These are phyloP conservation scores for Spisula subtruncata DNA, from an alignment of 2,888 invertebrate genomes.

Conservation along the genomic window DNA sequence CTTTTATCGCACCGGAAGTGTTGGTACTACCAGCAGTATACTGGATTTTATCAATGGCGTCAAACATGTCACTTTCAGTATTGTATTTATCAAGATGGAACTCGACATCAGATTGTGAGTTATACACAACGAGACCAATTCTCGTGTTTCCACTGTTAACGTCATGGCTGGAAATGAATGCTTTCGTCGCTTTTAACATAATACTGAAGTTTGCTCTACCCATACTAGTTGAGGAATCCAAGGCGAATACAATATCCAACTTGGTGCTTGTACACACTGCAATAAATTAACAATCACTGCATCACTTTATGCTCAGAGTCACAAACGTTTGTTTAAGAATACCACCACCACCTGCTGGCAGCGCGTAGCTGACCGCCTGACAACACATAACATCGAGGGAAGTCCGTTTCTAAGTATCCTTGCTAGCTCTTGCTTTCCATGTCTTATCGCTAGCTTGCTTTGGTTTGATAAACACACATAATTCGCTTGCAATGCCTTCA, in stretches of 20 bases:
- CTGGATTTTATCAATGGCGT: slow-evolving; percentile 77
- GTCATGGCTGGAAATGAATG: slow-evolving; percentile 74
- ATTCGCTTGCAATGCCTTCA: not conserved
- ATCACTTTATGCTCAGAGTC: not conserved
- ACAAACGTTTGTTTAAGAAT: not conserved
- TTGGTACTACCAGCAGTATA: slow-evolving; percentile 83
- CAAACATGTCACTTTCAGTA: slow-evolving; percentile 70
- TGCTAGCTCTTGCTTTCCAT: not conserved
- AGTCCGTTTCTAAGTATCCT: not conserved
- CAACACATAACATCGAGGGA: not conserved
- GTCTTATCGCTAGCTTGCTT: not conserved
- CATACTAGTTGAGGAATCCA: slow-evolving; percentile 81
- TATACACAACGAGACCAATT: slow-evolving; percentile 81
- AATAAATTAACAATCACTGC: slow-evolving; percentile 36
- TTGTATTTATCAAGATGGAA: slow-evolving; percentile 76
- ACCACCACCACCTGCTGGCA: slow-evolving; percentile 13
- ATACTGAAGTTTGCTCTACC: slow-evolving; percentile 74
- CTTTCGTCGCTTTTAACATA: slow-evolving; percentile 76
- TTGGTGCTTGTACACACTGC: slow-evolving; percentile 50
- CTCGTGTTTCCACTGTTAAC: slow-evolving; percentile 79
- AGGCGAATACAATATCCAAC: slow-evolving; percentile 70
- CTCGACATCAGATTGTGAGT: slow-evolving; percentile 73
- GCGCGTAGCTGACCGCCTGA: not conserved
- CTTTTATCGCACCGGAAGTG: slow-evolving; percentile 82
- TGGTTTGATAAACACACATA: not conserved